Conservation (phyloP, 2,888 invertebrate species). For the Scaptomyza polygonia region DNA sequence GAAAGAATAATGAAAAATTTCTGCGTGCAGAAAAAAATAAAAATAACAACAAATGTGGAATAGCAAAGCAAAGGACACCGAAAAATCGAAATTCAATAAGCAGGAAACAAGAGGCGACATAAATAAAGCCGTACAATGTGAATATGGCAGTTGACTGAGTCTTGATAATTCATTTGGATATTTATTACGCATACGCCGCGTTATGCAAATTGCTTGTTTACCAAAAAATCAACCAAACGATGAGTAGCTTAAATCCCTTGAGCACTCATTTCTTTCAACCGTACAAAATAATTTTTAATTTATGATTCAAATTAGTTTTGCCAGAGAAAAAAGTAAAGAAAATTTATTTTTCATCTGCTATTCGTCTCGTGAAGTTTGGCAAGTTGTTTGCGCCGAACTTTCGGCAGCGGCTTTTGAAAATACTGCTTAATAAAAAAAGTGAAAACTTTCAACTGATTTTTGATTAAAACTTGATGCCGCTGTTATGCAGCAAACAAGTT, state of each 20-base stretch:
- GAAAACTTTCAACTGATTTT: constrained; percentile 66
- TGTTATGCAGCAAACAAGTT: constrained; percentile 5
- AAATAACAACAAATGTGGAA: constrained; percentile 12
- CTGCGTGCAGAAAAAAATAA: constrained; percentile 54
- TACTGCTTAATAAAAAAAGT: constrained; percentile 22
- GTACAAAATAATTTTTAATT: constrained; percentile 57
- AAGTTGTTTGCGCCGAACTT: constrained; percentile 14
- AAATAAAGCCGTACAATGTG: constrained; percentile 52
- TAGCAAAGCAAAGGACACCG: constrained; percentile 3
- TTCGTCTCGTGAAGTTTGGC: constrained; percentile 5
- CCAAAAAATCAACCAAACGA: constrained; percentile 17
- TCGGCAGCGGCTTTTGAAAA: constrained; percentile 8
- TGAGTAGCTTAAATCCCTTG: constrained; percentile 12
- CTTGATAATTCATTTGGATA: constrained; percentile 51
- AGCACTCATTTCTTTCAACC: constrained; percentile 2
- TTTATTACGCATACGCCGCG: constrained; percentile 70
- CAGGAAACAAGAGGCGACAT: constrained; percentile 25
- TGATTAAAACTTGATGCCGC: constrained; percentile 62
- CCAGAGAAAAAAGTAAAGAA: not conserved
- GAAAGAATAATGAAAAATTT: constrained; percentile 39
- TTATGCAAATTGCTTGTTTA: constrained; percentile 70
- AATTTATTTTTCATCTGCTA: constrained; percentile 1
- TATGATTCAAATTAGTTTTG: constrained; percentile 56
- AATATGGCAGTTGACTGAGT: constrained; percentile 48
- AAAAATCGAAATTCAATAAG: constrained; percentile 48